Evolutionary conservation across 1,140 invertebrate species (phyloP), one percentile per base, ranked within the genome.

Genomic region (Bombus fervidus): DNA sequence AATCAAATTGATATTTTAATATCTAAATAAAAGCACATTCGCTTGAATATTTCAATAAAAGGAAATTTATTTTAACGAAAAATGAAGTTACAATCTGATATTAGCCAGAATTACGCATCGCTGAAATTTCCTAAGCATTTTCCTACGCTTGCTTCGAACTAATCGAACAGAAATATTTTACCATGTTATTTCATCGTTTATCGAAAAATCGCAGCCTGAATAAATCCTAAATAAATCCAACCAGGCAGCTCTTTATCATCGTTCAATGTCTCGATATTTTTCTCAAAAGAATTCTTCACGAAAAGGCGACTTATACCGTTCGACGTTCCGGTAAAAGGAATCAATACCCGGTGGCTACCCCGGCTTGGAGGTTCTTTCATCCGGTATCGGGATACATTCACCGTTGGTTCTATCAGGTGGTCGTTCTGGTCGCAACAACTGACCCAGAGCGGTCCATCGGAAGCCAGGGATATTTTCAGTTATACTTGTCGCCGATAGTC

Each of bases 361-460:
- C 25, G 64, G 66, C 71, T 62, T 37, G 87, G 82, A 87, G 85
- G 73, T 79, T 77, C 88, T 81, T 89, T 90, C 81, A 90, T 90
- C 77, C 81, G 72, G 77, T 90, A 89, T 90, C 85, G 81, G 77
- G 77, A 87, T 82, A 83, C 75, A 79, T 88, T 89, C 78, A 69
- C 78, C 28, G 80, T 66, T 64, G 47, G 69, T 89, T 86, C 80
- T 74, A 85, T 89, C 85, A 88, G 88, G 59, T 86, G 75, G 78
- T 68, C 78, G 64, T 68, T 78, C 66, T 53, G 84, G n/a, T 57
- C 34, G 72, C 86, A 86, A 81, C 84, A 81, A 81, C 43, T 57
- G 71, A 81, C 73, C 87, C 57, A 53, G 43, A 83, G 25, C 39
- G 31, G 39, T 18, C 37, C 68, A 22, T 37, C 39, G 69, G 57